Percentiles rank a stretch among this genome's conserved stretches.
These are phyloP conservation scores for Thomomys bottae DNA, from an alignment of 2,113 vertebrate genomes.

Conservation along the genomic window DNA sequence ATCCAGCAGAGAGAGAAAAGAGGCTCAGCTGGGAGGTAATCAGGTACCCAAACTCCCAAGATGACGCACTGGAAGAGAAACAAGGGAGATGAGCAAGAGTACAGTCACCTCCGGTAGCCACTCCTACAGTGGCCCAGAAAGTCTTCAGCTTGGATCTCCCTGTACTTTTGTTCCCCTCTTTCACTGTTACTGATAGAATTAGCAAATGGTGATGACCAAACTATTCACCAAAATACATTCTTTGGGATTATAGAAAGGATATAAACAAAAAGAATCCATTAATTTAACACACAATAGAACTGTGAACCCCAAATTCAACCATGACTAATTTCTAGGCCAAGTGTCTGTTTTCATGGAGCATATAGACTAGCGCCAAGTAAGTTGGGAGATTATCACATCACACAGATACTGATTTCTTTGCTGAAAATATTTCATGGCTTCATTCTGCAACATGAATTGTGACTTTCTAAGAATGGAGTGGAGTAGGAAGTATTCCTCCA, in stretches of 20 bases:
- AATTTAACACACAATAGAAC: neutral
- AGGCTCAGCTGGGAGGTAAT: neutral
- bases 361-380: neutral
- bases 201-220: neutral
- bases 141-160: neutral
- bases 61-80: neutral
- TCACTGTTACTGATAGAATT: neutral
- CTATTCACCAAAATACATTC: neutral
- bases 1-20: neutral
- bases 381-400: neutral
- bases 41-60: neutral
- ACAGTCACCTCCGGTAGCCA: neutral
- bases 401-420: neutral
- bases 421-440: neutral
- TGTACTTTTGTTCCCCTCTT: neutral
- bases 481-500: neutral
- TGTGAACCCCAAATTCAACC: neutral
- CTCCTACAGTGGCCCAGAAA: neutral
- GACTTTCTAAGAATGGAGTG: neutral
- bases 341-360: neutral
- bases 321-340: neutral
- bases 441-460: neutral
- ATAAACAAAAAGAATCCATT: conserved; percentile 2
- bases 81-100: too few relatives aligned
- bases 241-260: neutral